phyloP scores from a whole-genome alignment of 2,113 vertebrate genomes.

The Labeo catla region DNA sequence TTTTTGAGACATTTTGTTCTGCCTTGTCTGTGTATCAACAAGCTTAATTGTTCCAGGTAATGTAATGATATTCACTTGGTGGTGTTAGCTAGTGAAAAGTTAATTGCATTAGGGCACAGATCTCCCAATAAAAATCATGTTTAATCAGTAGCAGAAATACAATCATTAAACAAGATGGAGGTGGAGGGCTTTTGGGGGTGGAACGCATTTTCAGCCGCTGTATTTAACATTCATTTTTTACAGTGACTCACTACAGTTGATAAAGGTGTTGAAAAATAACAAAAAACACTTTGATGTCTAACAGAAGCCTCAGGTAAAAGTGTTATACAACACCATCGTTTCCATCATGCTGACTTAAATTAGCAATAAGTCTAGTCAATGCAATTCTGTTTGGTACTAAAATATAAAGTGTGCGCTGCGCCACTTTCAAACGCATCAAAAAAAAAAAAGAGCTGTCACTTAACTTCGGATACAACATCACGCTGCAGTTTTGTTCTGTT shows the following conservation, averaged over 20 bases:
- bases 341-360: conserved; percentile 38
- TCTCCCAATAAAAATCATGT: conserved; percentile 46
- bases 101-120: conserved; percentile 45
- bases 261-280: conserved; percentile 22
- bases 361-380: conserved; percentile 18
- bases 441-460: conserved; percentile 2
- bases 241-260: conserved; percentile 23
- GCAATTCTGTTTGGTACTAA: background rate
- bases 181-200: background rate
- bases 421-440: conserved; percentile 23
- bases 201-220: background rate
- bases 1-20: conserved; percentile 48
- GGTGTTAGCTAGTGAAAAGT: conserved; percentile 29
- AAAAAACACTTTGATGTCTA: conserved; percentile 27
- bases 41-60: conserved; percentile 45
- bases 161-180: conserved; percentile 38
- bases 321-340: conserved; percentile 30
- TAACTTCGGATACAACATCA: background rate
- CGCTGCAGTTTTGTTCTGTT: background rate
- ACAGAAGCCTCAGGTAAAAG: conserved; percentile 37
- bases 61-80: conserved; percentile 38
- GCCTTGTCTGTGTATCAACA: conserved; percentile 31
- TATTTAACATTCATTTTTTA: conserved; percentile 30
- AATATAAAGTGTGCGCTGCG: conserved; percentile 2
- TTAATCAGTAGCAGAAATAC: conserved; percentile 38